Percentiles rank a stretch among this genome's conserved stretches.
Conservation (phyloP, 2,797 vertebrate species). For the Catostomus latipinnis region DNA sequence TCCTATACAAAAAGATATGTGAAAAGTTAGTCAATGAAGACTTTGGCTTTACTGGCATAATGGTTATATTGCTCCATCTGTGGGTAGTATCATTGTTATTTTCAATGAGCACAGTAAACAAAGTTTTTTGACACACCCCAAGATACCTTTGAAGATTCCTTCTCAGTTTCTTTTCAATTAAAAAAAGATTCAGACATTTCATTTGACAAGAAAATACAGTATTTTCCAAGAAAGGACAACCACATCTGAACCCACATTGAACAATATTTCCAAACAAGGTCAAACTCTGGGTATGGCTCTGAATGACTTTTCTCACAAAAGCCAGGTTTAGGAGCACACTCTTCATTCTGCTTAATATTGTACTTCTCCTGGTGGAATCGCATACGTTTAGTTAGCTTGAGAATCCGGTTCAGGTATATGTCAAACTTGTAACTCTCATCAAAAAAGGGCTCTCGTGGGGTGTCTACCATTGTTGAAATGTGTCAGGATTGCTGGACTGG, state of each 20-base stretch:
- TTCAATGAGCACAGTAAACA: constrained; percentile 51
- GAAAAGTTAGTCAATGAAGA: not conserved
- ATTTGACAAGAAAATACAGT: constrained; percentile 59
- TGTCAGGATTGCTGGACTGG: constrained; percentile 45
- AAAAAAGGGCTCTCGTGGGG: constrained; percentile 50
- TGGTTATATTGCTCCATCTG: not conserved
- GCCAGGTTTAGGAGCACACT: constrained; percentile 51
- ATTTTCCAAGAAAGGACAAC: constrained; percentile 74
- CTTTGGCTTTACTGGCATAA: not conserved
- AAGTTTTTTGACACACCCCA: constrained; percentile 57
- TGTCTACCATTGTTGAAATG: constrained; percentile 24
- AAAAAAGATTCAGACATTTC: constrained; percentile 70
- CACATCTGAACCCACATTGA: too few species aligned
- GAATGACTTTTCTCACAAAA: constrained; percentile 65
- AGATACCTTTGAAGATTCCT: constrained; percentile 65
- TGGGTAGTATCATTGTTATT: constrained; percentile 54
- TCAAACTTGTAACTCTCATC: constrained; percentile 34
- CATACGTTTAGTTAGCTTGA: constrained; percentile 25
- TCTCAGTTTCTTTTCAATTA: constrained; percentile 64
- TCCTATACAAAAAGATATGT: not conserved
- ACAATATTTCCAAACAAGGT: too few species aligned
- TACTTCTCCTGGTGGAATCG: constrained; percentile 17
- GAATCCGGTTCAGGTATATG: constrained; percentile 7
- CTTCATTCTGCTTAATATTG: constrained; percentile 22
- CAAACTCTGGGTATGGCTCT: constrained; percentile 68